phyloP scores from a whole-genome alignment of 2,113 vertebrate species.

The Stegastes partitus region DNA sequence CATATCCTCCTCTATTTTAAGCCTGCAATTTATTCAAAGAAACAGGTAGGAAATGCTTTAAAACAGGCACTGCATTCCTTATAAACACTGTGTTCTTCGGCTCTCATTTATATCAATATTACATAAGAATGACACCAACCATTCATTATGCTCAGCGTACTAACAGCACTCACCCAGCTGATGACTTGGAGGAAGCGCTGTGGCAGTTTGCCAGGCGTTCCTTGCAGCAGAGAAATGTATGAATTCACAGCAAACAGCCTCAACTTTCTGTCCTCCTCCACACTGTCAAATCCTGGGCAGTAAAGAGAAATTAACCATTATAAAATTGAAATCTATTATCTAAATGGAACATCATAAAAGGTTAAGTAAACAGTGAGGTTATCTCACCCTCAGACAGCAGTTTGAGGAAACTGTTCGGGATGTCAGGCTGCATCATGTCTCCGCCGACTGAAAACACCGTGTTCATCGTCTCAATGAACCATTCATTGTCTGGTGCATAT shows the following conservation, averaged over 20 bases:
- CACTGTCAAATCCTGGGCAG: slow-evolving; percentile 87
- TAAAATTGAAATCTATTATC: neutral
- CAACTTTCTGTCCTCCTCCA: slow-evolving; percentile 88
- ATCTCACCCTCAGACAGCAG: slow-evolving; percentile 92
- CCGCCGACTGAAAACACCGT: slow-evolving; percentile 93
- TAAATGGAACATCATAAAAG: neutral
- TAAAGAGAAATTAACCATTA: neutral
- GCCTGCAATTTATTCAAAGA: too few species aligned
- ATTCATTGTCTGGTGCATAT: slow-evolving; percentile 94
- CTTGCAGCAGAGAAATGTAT: slow-evolving; percentile 86
- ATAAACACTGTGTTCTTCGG: neutral
- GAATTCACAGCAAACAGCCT: slow-evolving; percentile 91
- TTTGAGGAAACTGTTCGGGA: slow-evolving; percentile 93
- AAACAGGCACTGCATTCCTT: neutral
- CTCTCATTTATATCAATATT: neutral
- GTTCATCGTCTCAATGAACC: slow-evolving; percentile 98
- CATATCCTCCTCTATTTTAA: too few species aligned
- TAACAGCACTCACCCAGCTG: slow-evolving; percentile 91
- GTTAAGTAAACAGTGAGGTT: neutral
- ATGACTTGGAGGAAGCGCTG: slow-evolving; percentile 97
- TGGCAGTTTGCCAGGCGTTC: slow-evolving; percentile 85
- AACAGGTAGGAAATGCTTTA: too few species aligned
- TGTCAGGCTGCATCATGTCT: slow-evolving; percentile 91
- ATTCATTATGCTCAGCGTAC: neutral
- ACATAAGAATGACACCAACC: neutral